These are phyloP conservation scores for Xanthostigma xanthostigma DNA, from an alignment of 2,888 invertebrate species.

Conservation along the genomic window DNA sequence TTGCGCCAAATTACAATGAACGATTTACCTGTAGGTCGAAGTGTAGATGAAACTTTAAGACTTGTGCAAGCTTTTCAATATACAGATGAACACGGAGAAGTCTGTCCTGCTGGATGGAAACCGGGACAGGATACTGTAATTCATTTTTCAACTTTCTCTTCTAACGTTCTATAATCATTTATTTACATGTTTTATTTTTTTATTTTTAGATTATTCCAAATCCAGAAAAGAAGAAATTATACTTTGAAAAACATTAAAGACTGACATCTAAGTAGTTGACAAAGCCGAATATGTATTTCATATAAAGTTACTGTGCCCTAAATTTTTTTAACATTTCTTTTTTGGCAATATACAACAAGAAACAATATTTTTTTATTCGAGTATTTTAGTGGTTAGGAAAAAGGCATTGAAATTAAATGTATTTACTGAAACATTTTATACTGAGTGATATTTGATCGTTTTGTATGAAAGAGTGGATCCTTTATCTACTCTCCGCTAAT, in stretches of 20 bases:
- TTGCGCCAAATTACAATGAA: conserved; percentile 93
- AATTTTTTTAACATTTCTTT: no score
- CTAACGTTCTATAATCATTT: conserved; percentile 2
- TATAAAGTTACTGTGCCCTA: no score
- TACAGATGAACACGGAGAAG: conserved; percentile 83
- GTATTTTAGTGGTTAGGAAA: no score
- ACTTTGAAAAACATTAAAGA: conserved; percentile 48
- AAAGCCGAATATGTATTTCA: no score
- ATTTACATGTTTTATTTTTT: conserved; percentile 7
- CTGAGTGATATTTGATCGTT: no score
- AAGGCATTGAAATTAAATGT: no score
- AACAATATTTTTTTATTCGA: no score
- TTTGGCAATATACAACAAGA: no score
- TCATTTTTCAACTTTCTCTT: conserved; percentile 3
- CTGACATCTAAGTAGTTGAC: no score
- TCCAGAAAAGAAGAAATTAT: conserved; percentile 64
- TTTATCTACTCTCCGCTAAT: no score
- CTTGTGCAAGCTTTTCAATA: conserved; percentile 92
- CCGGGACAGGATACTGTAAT: conserved; percentile 79
- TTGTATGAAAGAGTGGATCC: no score
- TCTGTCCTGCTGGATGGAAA: conserved; percentile 92
- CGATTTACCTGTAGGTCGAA: conserved; percentile 84
- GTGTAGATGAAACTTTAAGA: conserved; percentile 86
- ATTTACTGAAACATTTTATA: no score
- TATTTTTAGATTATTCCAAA: conserved; percentile 64